Evolutionary conservation across 2,113 vertebrate species (phyloP).

Genomic region (Trogon melanurus): DNA sequence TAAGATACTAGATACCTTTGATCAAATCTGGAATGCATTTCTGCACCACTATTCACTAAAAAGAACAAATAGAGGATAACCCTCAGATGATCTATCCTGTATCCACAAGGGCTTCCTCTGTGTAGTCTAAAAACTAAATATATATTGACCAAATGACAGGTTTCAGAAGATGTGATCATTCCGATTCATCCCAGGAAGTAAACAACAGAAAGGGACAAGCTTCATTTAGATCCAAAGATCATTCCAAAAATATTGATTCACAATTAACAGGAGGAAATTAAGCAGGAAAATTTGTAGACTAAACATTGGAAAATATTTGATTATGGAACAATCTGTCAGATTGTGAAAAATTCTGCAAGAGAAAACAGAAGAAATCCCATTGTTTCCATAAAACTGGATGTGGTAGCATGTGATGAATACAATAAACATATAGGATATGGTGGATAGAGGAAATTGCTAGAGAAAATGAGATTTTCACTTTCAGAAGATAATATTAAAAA

Average conservation of each 20-base stretch:
- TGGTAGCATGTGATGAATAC: background rate
- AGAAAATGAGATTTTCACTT: background rate
- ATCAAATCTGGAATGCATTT: slow-evolving; percentile 49
- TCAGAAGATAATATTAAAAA: background rate
- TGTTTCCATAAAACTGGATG: background rate
- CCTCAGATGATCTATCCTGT: background rate
- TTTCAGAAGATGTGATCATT: background rate
- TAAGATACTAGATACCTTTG: slow-evolving; percentile 49
- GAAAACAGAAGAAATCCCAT: background rate
- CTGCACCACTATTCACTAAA: slow-evolving; percentile 18
- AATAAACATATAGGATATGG: rapidly evolving
- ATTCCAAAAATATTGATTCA: background rate
- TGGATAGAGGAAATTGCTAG: background rate
- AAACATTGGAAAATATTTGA: background rate
- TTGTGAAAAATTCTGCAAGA: background rate
- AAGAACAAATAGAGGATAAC: slow-evolving; percentile 63
- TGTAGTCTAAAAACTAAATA: background rate
- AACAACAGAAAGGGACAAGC: background rate
- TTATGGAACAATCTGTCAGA: background rate
- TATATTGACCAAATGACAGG: background rate
- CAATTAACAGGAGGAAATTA: background rate
- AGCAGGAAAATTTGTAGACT: background rate
- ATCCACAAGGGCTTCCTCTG: background rate
- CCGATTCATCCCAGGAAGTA: background rate
- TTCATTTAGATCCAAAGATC: background rate